Conservation (phyloP, 2,888 invertebrate genomes). For the Macroteleia sp. region DNA sequence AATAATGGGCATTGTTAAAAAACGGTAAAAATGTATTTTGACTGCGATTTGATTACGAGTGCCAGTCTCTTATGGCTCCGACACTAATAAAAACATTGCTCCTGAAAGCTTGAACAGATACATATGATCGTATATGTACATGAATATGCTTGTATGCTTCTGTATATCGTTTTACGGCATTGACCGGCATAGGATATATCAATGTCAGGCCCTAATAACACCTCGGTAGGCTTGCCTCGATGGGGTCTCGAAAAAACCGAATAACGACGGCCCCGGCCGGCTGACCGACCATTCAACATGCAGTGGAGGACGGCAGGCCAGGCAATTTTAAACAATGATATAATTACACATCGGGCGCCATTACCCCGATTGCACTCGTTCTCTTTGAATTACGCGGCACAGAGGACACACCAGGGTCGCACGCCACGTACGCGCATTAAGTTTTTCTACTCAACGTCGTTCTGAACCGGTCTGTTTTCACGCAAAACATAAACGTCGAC, state of each 20-base stretch:
- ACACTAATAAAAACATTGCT: conserved; percentile 28
- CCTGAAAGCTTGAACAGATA: conserved; percentile 12
- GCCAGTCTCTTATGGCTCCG: not conserved
- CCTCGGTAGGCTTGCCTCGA: conserved; percentile 66
- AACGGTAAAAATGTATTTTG: conserved; percentile 12
- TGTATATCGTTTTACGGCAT: conserved; percentile 16
- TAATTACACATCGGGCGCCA: conserved; percentile 79
- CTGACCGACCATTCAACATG: too few species aligned
- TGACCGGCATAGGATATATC: conserved; percentile 81
- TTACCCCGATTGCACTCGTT: conserved; percentile 79
- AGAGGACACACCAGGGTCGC: conserved; percentile 39
- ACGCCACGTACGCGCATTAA: conserved; percentile 29
- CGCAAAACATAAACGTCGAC: conserved; percentile 41
- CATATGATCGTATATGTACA: too few species aligned
- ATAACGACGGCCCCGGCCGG: conserved; percentile 50
- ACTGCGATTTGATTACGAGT: conserved; percentile 27
- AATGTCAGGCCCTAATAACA: conserved; percentile 81
- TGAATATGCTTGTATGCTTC: too few species aligned
- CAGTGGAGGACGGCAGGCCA: conserved; percentile 63
- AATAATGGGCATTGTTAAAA: conserved; percentile 14
- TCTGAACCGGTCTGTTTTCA: conserved; percentile 24
- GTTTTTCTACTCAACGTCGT: conserved; percentile 13
- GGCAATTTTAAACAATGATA: conserved; percentile 81
- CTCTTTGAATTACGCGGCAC: conserved; percentile 38
- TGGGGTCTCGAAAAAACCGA: conserved; percentile 49